Evolutionary conservation across 2,113 vertebrate species (phyloP).

Genomic region (Pantherophis guttatus): DNA sequence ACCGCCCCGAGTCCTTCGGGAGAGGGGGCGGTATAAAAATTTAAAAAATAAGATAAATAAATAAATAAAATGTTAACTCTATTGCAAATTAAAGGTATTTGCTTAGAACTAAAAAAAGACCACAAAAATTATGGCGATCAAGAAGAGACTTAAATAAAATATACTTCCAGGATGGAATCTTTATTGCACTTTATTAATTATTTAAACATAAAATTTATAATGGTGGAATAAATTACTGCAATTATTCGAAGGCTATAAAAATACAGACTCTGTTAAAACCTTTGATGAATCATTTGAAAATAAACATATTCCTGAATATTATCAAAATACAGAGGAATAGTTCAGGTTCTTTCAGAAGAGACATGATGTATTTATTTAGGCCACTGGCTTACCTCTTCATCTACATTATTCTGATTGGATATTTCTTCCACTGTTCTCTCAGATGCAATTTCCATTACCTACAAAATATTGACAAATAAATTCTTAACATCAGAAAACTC

Average conservation of each 20-base stretch:
- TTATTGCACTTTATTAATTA: not conserved
- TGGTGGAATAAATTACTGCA: not conserved
- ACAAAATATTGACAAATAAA: constrained; percentile 45
- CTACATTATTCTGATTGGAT: constrained; percentile 88
- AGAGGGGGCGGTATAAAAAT: too few relatives aligned
- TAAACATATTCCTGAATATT: not conserved
- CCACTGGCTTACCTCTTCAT: constrained; percentile 82
- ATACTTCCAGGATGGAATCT: not conserved
- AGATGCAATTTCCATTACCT: constrained; percentile 88
- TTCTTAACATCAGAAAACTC: constrained; percentile 11
- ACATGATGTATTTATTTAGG: not conserved
- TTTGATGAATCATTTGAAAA: not conserved
- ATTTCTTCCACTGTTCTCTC: constrained; percentile 84
- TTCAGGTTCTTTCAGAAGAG: not conserved
- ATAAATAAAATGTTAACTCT: not conserved
- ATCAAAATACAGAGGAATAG: not conserved
- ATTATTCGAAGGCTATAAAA: not conserved
- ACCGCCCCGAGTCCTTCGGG: too few relatives aligned
- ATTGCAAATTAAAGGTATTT: not conserved
- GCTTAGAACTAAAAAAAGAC: not conserved
- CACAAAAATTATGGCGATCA: not conserved
- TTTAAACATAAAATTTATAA: not conserved
- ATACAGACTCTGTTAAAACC: not conserved
- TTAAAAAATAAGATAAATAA: too few relatives aligned
- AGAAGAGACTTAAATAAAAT: not conserved